Base-by-base conservation (phyloP, 2,113 vertebrate species). In the Brienomyrus brachyistius region DNA sequence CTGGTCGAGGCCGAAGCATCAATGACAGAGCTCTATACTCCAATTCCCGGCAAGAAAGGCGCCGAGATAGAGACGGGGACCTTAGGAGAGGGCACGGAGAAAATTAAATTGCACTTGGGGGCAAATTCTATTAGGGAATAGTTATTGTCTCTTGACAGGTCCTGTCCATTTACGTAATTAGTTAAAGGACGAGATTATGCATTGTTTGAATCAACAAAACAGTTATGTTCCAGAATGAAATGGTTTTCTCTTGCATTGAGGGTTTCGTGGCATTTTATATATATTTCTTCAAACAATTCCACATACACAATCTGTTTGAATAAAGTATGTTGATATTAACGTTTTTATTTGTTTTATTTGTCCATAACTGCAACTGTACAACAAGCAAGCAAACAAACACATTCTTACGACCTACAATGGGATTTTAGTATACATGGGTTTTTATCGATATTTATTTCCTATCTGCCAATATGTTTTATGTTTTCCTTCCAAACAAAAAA, bases 31-130 rank as follows among this genome's bases (percentile, higher is more conserved):
- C 45, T 80, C 59, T 88, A 62, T 80, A 88, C 66, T 48, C 77
- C 77, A 90, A 90, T 92, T 89, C 91, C 89, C 89, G 86, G 89
- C 87, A 88, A 92, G 94, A 91, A 91, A 92, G 92, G 91, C 91
- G 89, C 91, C 89, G 92, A 91, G 89, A 90, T 89, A 88, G 88
- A 88, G 90, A 82, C 88, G 91, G 93, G 95, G 94, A 93, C 94
- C 94, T 91, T 91, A 94, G 94, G 93, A 94, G 94, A 94, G 92
- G 90, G 96, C 95, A 94, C 66, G 11, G 40, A 94, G 97, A 97
- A 98, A 98, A 99, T 98, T 97, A 98, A 98, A 98, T 98, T 98
- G 97, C 97, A 97, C 97, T 98, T 97, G 97, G 96, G 96, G 96
- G 96, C 96, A 98, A 98, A 99, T 98, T 98, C 96, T 97, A 96